Base-by-base conservation (phyloP, 2,113 vertebrate genomes). In the Lophotis ruficrista region DNA sequence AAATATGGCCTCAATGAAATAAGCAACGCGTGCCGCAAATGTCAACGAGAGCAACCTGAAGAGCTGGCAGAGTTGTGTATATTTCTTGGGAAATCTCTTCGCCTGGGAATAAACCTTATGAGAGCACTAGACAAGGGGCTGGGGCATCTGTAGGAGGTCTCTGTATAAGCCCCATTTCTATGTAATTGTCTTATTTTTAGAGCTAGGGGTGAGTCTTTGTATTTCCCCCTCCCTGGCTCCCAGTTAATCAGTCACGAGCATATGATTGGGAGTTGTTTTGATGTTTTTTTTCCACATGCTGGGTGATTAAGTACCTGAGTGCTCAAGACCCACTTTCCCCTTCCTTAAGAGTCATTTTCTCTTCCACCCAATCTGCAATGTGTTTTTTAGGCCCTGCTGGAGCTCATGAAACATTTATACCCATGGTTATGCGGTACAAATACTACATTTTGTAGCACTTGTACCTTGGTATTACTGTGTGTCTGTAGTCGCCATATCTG, bases 241-340 rank as follows among this genome's bases (percentile, higher is more conserved):
- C 23, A 60, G 41, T 83, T 90, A 90, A 86, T 90, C 58, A 86
- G 77, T 65, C 38, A 35, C 24, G 37, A 94, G 60, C 61, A 38
- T 78, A 66, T 75, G 68, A 78, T 64, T 4, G 38, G 51, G 51
- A 93, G 43, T 47, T 94, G 47, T 86, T 94, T 81, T 78, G 50
- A 51, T 73, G 50, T 3, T 68, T 81, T 78, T 35, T 38, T 27
- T n/a, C 53, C 62, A 64, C 82, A 57, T 56, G 72, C 83, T 94
- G 93, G 5, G 54, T 94, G 76, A 89, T 73, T 72, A 90, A 93
- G 62, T 94, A 94, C 71, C 31, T 94, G 71, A 95, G 86, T 83
- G 88, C 83, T 90, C 51, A 70, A 92, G 93, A 93, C 83, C 30
- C 60, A 66, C 60, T 92, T 90, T 83, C 18, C 15, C 30, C 20